Evolutionary conservation across 37 sponge, comb jelly and placozoan species (phyloP).

Genomic region (Hormiphora californensis): DNA sequence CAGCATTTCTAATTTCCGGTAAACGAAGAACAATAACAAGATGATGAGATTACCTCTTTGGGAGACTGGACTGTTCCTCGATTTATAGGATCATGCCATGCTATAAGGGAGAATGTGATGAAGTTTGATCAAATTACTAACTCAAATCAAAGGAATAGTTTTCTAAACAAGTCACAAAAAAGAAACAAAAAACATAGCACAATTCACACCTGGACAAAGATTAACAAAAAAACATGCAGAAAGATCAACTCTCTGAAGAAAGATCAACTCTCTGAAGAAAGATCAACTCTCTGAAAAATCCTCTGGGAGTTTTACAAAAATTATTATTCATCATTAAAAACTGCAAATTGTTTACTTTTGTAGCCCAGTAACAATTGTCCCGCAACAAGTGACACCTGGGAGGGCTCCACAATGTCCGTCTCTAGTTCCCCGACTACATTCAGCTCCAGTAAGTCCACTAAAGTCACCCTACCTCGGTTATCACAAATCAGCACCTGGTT

Average conservation of each 20-base stretch:
- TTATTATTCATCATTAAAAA: background rate
- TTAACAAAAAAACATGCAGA: too few relatives aligned
- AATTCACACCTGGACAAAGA: too few relatives aligned
- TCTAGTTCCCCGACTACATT: background rate
- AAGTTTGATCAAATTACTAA: too few relatives aligned
- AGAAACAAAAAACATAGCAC: too few relatives aligned
- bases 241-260: background rate
- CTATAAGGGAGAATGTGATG: too few relatives aligned
- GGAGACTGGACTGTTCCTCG: too few relatives aligned
- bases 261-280: background rate
- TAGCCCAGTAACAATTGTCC: background rate
- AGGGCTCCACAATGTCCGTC: background rate
- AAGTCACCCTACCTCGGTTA: background rate
- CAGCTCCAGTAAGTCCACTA: constrained; percentile 14
- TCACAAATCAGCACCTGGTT: background rate
- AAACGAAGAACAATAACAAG: too few relatives aligned
- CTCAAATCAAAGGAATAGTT: too few relatives aligned
- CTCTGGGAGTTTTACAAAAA: background rate
- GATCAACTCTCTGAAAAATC: background rate
- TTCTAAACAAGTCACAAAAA: too few relatives aligned
- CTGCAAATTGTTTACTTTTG: constrained; percentile 13
- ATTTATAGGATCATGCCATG: too few relatives aligned
- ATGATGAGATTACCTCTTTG: too few relatives aligned
- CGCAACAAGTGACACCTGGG: background rate
- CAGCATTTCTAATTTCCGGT: too few relatives aligned